These are phyloP conservation scores for Paralichthys olivaceus DNA, from an alignment of 2,113 vertebrate genomes.

Conservation along the genomic window DNA sequence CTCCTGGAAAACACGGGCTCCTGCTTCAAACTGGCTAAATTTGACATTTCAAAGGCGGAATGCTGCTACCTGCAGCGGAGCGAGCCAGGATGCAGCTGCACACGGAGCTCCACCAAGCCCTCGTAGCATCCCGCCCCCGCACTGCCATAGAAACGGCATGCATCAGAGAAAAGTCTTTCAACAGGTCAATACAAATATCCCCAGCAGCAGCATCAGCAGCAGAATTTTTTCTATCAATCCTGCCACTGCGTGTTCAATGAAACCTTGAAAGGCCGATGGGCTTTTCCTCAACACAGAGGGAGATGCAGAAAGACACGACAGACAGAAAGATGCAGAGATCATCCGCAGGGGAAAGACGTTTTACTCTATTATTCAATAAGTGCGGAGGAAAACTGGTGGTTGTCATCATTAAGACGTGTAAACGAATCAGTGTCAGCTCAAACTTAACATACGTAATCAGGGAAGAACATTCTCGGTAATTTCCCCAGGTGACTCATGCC, in stretches of 20 bases:
- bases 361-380: constrained; percentile 15
- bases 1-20: neutral
- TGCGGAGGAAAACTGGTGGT: neutral
- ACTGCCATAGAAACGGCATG: constrained; percentile 72
- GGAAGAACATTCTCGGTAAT: neutral
- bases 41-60: constrained; percentile 25
- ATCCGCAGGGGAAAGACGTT: constrained; percentile 5
- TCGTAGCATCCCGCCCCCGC: constrained; percentile 51
- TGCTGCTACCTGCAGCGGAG: constrained; percentile 28
- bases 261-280: constrained; percentile 65
- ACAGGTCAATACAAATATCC: constrained; percentile 77
- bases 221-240: constrained; percentile 79
- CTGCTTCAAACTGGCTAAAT: constrained; percentile 4
- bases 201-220: constrained; percentile 60
- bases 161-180: constrained; percentile 73
- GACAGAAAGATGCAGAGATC: neutral
- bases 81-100: constrained; percentile 36
- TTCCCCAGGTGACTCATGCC: neutral
- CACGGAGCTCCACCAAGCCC: constrained; percentile 16
- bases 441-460: neutral
- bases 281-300: constrained; percentile 34
- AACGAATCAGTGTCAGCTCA: neutral
- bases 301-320: neutral
- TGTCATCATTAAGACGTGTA: neutral
- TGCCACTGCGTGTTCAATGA: constrained; percentile 26